These are phyloP conservation scores for Dolichomitus sp. DNA, from an alignment of 2,888 invertebrate genomes.

Conservation along the genomic window DNA sequence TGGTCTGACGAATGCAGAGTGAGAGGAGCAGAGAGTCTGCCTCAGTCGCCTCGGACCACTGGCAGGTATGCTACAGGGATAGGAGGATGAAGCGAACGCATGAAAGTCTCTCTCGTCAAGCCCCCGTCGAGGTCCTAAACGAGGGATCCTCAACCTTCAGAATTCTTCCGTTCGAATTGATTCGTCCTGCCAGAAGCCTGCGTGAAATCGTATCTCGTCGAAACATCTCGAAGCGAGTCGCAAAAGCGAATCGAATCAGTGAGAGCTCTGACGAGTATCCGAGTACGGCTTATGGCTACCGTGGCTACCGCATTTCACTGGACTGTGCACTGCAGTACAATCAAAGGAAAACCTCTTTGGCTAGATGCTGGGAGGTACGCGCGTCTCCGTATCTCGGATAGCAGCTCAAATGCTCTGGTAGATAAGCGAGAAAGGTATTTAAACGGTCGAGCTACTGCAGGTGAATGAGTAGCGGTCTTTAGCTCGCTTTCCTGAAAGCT, in stretches of 20 bases:
- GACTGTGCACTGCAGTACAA: neutral
- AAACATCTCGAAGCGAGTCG: conserved; percentile 42
- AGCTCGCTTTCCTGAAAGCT: conserved; percentile 66
- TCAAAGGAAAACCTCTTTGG: conserved; percentile 1
- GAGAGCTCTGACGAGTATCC: conserved; percentile 50
- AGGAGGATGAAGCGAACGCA: conserved; percentile 36
- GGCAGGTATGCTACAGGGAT: conserved; percentile 57
- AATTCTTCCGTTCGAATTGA: conserved; percentile 72
- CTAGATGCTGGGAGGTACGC: conserved; percentile 29
- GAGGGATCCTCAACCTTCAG: conserved; percentile 65
- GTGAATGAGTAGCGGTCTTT: conserved; percentile 44
- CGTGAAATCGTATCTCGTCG: conserved; percentile 67
- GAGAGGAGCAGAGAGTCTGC: neutral
- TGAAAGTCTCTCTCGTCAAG: conserved; percentile 53
- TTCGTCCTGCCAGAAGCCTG: conserved; percentile 69
- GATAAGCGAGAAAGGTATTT: conserved; percentile 57
- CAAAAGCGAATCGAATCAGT: conserved; percentile 69
- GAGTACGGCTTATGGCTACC: conserved; percentile 33
- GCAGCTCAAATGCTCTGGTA: conserved; percentile 18
- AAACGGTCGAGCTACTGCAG: conserved; percentile 59
- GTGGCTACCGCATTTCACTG: conserved; percentile 58
- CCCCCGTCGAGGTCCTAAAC: conserved; percentile 63
- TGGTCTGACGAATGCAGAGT: conserved; percentile 32
- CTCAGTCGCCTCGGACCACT: conserved; percentile 49
- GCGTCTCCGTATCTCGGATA: conserved; percentile 40